Evolutionary conservation across 2,797 vertebrate species (phyloP).

Genomic region (Odontamblyopus rebecca): DNA sequence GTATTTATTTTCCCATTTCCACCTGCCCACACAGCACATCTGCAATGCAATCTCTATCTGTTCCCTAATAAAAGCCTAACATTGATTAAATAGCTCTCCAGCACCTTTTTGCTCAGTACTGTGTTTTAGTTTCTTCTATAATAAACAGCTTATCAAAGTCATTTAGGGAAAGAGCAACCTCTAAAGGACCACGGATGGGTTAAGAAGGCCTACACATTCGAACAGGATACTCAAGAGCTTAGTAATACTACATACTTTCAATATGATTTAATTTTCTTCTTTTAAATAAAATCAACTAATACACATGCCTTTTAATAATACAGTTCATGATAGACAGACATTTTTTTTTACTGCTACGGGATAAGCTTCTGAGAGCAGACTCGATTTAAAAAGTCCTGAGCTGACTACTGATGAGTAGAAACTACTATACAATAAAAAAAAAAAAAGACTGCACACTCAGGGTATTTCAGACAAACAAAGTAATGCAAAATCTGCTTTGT

Average conservation of each 20-base stretch:
- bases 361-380: background rate
- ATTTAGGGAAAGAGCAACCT: slow-evolving; percentile 53
- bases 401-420: no score
- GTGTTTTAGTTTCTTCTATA: slow-evolving; percentile 35
- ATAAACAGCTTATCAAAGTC: slow-evolving; percentile 42
- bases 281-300: background rate
- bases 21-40: slow-evolving; percentile 24
- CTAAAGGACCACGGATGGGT: slow-evolving; percentile 9
- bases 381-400: no score
- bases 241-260: background rate
- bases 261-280: background rate
- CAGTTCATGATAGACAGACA: background rate
- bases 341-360: background rate
- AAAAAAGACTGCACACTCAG: no score
- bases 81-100: slow-evolving; percentile 47
- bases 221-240: no score
- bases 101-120: slow-evolving; percentile 20
- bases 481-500: no score
- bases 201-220: no score
- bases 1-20: slow-evolving; percentile 38
- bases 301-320: background rate
- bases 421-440: no score
- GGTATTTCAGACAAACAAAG: no score
- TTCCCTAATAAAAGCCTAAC: slow-evolving; percentile 56
- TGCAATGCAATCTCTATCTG: slow-evolving; percentile 47